Evolutionary conservation across 2,888 invertebrate species (phyloP).

Genomic region (Polylopha cassiicola): DNA sequence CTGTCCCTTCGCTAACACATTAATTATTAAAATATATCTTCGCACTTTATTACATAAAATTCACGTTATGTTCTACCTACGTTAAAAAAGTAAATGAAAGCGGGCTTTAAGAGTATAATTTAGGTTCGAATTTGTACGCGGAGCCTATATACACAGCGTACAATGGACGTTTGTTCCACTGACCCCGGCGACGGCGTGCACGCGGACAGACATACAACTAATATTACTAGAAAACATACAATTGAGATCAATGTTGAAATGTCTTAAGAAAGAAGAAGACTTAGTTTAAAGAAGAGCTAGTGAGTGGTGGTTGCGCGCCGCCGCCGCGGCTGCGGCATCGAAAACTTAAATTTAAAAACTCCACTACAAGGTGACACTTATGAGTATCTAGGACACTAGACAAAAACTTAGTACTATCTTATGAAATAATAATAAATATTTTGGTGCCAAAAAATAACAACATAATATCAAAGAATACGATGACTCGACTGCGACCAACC

Average conservation of each 20-base stretch:
- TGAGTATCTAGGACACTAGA: slow-evolving; percentile 68
- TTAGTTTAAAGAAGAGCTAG: slow-evolving; percentile 26
- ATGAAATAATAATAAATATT: slow-evolving; percentile 64
- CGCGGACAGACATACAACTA: slow-evolving; percentile 34
- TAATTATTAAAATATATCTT: slow-evolving; percentile 78
- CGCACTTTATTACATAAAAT: slow-evolving; percentile 77
- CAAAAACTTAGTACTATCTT: slow-evolving; percentile 70
- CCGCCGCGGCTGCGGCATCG: slow-evolving; percentile 55
- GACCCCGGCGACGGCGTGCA: slow-evolving; percentile 45
- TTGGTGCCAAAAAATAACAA: slow-evolving; percentile 65
- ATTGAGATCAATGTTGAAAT: slow-evolving; percentile 53
- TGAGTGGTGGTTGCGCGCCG: slow-evolving; percentile 38
- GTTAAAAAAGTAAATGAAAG: slow-evolving; percentile 73
- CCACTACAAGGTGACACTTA: slow-evolving; percentile 73
- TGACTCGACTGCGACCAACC: slow-evolving; percentile 48
- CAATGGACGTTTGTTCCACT: slow-evolving; percentile 74
- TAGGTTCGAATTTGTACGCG: slow-evolving; percentile 73
- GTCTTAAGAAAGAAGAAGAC: slow-evolving; percentile 29
- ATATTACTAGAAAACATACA: slow-evolving; percentile 43
- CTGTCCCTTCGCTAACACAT: slow-evolving; percentile 72
- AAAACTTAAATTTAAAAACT: slow-evolving; percentile 68
- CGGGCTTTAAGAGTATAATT: slow-evolving; percentile 67
- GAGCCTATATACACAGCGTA: slow-evolving; percentile 75
- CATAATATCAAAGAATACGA: slow-evolving; percentile 45
- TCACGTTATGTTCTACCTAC: slow-evolving; percentile 76